Conservation (phyloP, 1,140 invertebrate species). For the Megalonaias nervosa region DNA sequence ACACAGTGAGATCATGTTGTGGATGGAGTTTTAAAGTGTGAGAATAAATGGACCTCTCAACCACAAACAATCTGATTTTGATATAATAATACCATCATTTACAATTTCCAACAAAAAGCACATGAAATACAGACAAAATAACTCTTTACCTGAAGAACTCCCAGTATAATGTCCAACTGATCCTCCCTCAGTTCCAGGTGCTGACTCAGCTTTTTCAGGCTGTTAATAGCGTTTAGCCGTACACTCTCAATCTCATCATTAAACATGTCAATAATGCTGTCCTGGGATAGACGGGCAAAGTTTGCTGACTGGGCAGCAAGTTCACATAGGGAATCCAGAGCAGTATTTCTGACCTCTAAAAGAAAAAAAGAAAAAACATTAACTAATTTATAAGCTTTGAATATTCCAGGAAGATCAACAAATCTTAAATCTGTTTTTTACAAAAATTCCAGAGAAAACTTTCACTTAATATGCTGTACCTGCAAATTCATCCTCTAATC, state of each 20-base stretch:
- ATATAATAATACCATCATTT: too few relatives aligned
- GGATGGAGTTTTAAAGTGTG: too few relatives aligned
- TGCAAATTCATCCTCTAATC: constrained; percentile 97
- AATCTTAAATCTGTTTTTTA: too few relatives aligned
- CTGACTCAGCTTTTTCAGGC: constrained; percentile 87
- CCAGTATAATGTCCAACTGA: constrained; percentile 96
- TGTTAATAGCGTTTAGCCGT: constrained; percentile 92
- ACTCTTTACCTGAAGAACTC: constrained; percentile 83
- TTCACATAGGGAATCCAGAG: constrained; percentile 93
- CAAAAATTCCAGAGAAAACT: too few relatives aligned
- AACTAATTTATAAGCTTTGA: too few relatives aligned
- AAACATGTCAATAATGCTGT: constrained; percentile 99
- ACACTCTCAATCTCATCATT: constrained; percentile 99
- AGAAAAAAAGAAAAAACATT: constrained; percentile 41
- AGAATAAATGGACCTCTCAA: too few relatives aligned
- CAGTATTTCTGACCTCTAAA: constrained; percentile 92
- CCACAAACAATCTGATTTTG: too few relatives aligned
- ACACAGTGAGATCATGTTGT: too few relatives aligned
- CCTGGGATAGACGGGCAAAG: constrained; percentile 81
- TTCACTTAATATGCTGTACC: constrained; percentile 73
- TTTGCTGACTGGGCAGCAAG: constrained; percentile 86
- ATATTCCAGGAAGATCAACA: too few relatives aligned
- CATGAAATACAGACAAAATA: not conserved
- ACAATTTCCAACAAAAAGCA: too few relatives aligned
- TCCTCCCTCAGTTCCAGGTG: constrained; percentile 94